These are phyloP conservation scores for Lipotes vexillifer DNA, from an alignment of 2,113 vertebrate species.

Conservation along the genomic window DNA sequence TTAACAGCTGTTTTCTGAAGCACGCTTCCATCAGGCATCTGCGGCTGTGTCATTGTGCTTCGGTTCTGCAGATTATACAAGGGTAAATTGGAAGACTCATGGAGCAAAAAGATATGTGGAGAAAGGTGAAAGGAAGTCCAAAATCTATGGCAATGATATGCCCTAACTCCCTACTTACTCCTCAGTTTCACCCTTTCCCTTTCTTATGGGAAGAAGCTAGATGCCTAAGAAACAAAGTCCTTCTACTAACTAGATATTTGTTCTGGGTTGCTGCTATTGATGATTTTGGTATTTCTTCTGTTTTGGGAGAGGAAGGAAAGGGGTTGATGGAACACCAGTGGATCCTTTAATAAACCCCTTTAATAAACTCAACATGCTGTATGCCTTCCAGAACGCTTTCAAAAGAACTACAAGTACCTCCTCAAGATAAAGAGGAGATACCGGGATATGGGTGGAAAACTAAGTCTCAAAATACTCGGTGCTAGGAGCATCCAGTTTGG, in stretches of 20 bases:
- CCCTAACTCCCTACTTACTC: neutral
- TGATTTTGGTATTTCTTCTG: neutral
- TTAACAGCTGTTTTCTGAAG: constrained; percentile 50
- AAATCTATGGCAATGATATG: neutral
- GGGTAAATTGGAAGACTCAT: neutral
- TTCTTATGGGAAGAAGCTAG: neutral
- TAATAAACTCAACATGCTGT: neutral
- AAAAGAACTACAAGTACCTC: neutral
- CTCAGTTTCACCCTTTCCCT: neutral
- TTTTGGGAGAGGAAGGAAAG: fast-evolving
- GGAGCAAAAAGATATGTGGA: neutral
- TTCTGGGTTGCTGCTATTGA: neutral
- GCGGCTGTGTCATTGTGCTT: constrained; percentile 37
- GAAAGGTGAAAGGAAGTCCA: neutral
- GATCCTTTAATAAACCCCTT: neutral
- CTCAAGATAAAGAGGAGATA: neutral
- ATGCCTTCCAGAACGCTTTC: neutral
- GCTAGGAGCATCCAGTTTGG: neutral
- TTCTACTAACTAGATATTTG: neutral
- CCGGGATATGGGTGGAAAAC: neutral
- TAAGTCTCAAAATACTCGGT: neutral
- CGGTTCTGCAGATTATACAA: neutral
- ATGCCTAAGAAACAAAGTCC: neutral
- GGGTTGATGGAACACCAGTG: neutral
- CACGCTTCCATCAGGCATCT: neutral